Conservation (phyloP, 2,113 vertebrate species). For the Donacobius atricapilla region DNA sequence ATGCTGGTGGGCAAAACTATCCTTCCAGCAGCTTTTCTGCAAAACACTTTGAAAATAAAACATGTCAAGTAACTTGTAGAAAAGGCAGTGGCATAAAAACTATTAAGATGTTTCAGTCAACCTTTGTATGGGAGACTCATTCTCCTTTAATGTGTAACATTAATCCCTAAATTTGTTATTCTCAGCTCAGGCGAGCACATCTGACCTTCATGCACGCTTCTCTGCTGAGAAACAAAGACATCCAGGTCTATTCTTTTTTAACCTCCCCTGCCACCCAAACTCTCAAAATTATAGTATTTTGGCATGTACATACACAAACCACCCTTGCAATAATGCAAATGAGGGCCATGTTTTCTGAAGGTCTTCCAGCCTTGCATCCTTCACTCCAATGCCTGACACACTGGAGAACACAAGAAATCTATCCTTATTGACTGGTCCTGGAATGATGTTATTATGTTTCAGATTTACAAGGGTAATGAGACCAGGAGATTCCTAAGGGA, state of each 20-base stretch:
- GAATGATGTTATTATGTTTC: slow-evolving; percentile 71
- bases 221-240: background rate
- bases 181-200: background rate
- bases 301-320: background rate
- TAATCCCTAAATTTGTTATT: background rate
- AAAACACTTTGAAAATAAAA: background rate
- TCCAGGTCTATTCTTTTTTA: background rate
- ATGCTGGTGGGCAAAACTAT: background rate
- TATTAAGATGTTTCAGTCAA: background rate
- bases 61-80: background rate
- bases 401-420: slow-evolving; percentile 20
- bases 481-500: slow-evolving; percentile 62
- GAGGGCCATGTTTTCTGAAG: background rate
- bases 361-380: background rate
- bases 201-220: background rate
- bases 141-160: background rate
- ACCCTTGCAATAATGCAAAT: background rate
- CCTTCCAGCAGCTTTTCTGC: background rate
- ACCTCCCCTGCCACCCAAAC: background rate
- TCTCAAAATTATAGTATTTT: background rate
- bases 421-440: slow-evolving; percentile 67
- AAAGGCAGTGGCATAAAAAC: background rate
- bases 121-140: background rate
- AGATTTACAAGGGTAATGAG: slow-evolving; percentile 73
- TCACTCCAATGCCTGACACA: background rate